phyloP scores from a whole-genome alignment of 2,113 vertebrate species.

The Oryzias curvinotus region DNA sequence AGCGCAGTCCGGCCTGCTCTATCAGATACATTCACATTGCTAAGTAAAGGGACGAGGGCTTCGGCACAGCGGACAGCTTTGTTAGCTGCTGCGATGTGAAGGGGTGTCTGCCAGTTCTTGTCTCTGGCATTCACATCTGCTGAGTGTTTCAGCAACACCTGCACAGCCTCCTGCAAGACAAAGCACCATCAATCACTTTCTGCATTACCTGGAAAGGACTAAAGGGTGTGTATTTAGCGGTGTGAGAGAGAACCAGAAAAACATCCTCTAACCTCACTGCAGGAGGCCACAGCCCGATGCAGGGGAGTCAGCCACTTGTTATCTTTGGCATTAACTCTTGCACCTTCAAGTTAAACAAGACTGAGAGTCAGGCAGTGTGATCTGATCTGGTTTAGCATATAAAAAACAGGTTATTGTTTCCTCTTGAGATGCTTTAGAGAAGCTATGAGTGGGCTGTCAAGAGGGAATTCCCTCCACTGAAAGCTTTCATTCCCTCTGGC shows the following conservation, averaged over 20 bases:
- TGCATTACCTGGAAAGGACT: not conserved
- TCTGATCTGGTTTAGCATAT: conserved; percentile 3
- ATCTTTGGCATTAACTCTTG: conserved; percentile 99
- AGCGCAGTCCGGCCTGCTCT: conserved; percentile 93
- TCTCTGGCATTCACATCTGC: conserved; percentile 97
- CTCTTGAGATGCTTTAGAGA: conserved; percentile 8
- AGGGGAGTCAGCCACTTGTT: conserved; percentile 99
- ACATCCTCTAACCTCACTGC: conserved; percentile 88
- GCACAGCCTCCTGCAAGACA: conserved; percentile 89
- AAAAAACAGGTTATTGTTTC: not conserved
- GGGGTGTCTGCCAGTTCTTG: conserved; percentile 98
- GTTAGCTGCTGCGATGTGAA: conserved; percentile 95
- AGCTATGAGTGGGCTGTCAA: not conserved
- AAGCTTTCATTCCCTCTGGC: too few relatives aligned
- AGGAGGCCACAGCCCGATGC: conserved; percentile 97
- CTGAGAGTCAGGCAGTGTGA: conserved; percentile 5
- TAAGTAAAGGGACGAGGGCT: conserved; percentile 92
- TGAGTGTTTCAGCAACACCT: conserved; percentile 96
- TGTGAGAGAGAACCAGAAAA: not conserved
- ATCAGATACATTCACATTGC: conserved; percentile 97
- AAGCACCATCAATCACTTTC: not conserved
- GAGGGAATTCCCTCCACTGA: too few relatives aligned
- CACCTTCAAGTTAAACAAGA: conserved; percentile 79
- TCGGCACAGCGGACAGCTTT: conserved; percentile 97
- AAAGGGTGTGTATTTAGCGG: not conserved